Base-by-base conservation (phyloP, 2,888 invertebrate genomes). In the Linnaemya vulpina region DNA sequence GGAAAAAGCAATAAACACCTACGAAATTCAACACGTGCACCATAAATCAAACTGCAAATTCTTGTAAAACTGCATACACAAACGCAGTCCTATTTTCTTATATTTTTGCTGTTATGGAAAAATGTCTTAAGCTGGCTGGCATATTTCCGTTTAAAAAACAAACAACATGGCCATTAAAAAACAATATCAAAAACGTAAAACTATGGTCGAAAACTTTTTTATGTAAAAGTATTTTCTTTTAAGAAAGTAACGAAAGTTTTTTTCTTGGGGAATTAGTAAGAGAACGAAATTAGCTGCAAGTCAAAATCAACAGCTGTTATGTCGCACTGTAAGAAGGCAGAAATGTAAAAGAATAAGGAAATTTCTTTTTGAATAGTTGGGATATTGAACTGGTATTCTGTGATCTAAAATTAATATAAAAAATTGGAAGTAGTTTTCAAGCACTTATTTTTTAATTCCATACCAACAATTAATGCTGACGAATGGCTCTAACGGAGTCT, bases 1-100 rank as follows among this genome's bases (percentile, higher is more conserved):
- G 82, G 65, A 76, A 65, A 83, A 82, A 20, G 82, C 68, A 78
- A 83, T 83, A 78, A 83, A 78, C 83, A 83, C 83, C 83, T 83
- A 83, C 77, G 83, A 74, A 68, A 78, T 83, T 78, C 83, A 83
- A 83, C 83, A 83, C 78, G 78, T 83, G 83, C 78, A 17, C 43
- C 51, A 83, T 83, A 83, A 83, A 83, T 83, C 83, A 83, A 67
- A 73, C 40, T 20, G 40, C 25, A 43, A 65, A 65, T 58, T 3
- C 30, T 30, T 5, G 30, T 30, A 65, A 63, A 46, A 55, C 35
- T 62, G 22, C 53, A 62, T 35, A 62, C 51, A 40, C 25, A 65
- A 71, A 71, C 25, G 55, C 60, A 51, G 60, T 62, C 30, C 40
- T 10, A 17, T 3, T 53, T 51, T 76, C 62, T 70, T 70, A 53